These are phyloP conservation scores for Chelonus insularis DNA, from an alignment of 1,140 invertebrate genomes.

Conservation along the genomic window DNA sequence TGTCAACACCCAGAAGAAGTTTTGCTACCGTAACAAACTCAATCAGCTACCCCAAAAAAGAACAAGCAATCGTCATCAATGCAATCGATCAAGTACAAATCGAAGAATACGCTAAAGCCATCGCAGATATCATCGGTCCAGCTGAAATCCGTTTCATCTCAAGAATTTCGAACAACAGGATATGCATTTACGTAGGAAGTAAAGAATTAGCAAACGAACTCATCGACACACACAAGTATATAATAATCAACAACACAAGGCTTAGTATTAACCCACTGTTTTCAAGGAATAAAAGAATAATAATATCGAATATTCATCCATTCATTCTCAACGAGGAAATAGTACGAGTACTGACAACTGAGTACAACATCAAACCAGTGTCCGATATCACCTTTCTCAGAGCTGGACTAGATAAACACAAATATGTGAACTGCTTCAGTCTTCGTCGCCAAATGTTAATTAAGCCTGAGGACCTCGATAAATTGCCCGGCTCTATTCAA, in stretches of 20 bases:
- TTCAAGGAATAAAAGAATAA: neutral
- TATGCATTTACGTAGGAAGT: neutral
- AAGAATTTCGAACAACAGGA: too few species aligned
- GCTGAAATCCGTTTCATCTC: neutral
- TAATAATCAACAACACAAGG: neutral
- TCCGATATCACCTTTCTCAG: neutral
- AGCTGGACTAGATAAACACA: neutral
- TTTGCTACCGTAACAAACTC: neutral
- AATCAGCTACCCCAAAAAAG: neutral
- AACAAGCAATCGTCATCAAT: constrained; percentile 5
- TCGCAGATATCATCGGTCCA: neutral
- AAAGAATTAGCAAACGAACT: neutral
- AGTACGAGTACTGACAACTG: neutral
- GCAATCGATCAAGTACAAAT: neutral
- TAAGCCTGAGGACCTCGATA: neutral
- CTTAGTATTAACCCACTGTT: neutral
- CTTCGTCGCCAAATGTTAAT: neutral
- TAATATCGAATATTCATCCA: neutral
- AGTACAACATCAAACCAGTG: neutral
- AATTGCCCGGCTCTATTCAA: neutral
- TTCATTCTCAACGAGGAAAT: neutral
- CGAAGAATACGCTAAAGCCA: neutral
- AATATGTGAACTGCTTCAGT: neutral
- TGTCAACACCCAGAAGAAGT: too few species aligned
- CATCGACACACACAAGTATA: neutral